phyloP scores from a whole-genome alignment of 1,140 invertebrate genomes.

The Drosophila yakuba region DNA sequence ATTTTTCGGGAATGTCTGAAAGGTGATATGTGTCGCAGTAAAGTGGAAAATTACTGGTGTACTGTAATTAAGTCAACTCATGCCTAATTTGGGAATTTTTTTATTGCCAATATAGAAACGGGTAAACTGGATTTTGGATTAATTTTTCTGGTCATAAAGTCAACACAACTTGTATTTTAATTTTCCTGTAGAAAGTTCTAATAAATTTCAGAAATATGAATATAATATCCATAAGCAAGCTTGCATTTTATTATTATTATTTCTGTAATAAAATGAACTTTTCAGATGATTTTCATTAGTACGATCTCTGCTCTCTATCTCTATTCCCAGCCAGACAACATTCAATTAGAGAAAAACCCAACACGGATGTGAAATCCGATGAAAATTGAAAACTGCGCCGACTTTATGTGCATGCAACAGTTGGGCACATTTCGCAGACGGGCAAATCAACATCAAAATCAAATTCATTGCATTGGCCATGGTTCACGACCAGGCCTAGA shows the following conservation, averaged over 20 bases:
- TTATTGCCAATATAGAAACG: no score
- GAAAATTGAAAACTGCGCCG: conserved; percentile 24
- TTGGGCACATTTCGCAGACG: conserved; percentile 30
- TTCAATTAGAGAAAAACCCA: conserved; percentile 25
- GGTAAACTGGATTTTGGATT: neutral
- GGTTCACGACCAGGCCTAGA: conserved; percentile 47
- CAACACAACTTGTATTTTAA: neutral
- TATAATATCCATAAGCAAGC: no score
- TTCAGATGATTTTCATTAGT: neutral
- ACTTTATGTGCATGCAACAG: conserved; percentile 56
- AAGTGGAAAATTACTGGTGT: conserved; percentile 1
- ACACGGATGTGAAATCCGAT: conserved; percentile 7
- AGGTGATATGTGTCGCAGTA: neutral
- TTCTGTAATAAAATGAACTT: no score
- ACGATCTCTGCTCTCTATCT: neutral
- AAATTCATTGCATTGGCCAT: conserved; percentile 70
- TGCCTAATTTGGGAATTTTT: neutral
- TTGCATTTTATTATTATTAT: no score
- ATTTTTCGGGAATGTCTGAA: conserved; percentile 5
- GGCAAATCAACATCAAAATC: conserved; percentile 70
- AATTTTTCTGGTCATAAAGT: neutral
- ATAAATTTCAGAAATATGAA: no score
- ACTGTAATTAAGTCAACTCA: neutral
- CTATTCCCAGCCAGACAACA: neutral
- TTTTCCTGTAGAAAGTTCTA: no score